Conservation (phyloP, 2,113 vertebrate species). For the Paratilapia polleni region DNA sequence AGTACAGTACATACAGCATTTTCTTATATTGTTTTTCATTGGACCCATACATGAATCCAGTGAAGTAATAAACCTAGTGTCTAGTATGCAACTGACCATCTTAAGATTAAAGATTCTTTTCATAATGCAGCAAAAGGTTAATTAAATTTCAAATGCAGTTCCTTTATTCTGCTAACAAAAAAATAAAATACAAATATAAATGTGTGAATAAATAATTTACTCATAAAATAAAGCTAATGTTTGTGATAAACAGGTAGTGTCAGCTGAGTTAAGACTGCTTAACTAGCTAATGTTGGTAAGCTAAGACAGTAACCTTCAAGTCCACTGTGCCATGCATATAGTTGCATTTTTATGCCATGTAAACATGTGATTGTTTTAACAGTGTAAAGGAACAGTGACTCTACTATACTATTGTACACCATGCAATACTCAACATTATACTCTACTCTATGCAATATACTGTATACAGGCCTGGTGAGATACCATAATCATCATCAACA, state of each 20-base stretch:
- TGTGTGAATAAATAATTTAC: background rate
- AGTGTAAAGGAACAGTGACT: background rate
- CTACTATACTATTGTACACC: background rate
- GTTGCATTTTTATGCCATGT: too few species aligned
- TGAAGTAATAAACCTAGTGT: background rate
- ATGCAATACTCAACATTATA: background rate
- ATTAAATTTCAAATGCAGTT: background rate
- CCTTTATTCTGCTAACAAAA: background rate
- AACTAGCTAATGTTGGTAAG: background rate
- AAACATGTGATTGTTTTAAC: background rate
- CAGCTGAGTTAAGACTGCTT: background rate
- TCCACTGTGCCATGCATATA: too few species aligned
- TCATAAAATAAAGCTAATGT: background rate
- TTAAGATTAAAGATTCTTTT: background rate
- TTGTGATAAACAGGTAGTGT: background rate
- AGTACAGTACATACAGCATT: too few species aligned
- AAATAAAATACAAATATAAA: background rate
- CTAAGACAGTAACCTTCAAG: background rate
- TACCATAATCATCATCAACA: background rate
- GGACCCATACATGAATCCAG: background rate
- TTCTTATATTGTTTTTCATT: background rate
- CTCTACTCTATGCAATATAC: background rate
- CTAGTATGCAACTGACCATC: rapidly evolving
- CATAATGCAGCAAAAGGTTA: rapidly evolving
- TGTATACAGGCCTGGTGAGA: background rate